A percentile compares a stretch with the other conserved stretches of the same genome.
Evolutionary conservation across 2,888 invertebrate species (phyloP).

Genomic region (Xestobium rufovillosum): DNA sequence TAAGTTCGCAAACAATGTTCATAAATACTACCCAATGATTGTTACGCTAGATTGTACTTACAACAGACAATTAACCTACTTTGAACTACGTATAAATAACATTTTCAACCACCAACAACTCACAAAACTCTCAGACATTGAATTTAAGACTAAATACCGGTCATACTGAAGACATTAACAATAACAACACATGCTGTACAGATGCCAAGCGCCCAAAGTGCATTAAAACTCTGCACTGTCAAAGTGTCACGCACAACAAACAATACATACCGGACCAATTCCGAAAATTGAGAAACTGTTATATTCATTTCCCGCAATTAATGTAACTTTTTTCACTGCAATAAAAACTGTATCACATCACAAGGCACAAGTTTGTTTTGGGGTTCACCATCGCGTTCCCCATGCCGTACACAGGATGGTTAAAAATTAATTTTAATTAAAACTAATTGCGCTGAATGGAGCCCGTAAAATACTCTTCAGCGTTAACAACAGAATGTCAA

Average conservation of each 20-base stretch:
- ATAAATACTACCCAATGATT: conserved; percentile 8
- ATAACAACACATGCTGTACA: conserved; percentile 3
- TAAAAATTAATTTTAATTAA: conserved; percentile 42
- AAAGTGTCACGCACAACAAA: conserved; percentile 1
- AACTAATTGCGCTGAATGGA: conserved; percentile 29
- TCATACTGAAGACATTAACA: too few relatives aligned
- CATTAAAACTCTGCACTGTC: too few relatives aligned
- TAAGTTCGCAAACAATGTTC: conserved; percentile 5
- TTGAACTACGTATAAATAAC: too few relatives aligned
- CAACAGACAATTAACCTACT: conserved; percentile 20
- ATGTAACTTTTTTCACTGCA: too few relatives aligned
- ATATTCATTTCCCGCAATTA: conserved; percentile 1
- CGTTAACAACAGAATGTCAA: too few relatives aligned
- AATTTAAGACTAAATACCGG: too few relatives aligned
- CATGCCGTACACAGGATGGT: conserved; percentile 36
- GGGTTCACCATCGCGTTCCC: too few relatives aligned
- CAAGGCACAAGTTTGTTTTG: too few relatives aligned
- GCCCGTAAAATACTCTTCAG: background rate
- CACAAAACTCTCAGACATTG: too few relatives aligned
- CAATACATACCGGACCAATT: conserved; percentile 32
- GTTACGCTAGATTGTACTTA: conserved; percentile 10
- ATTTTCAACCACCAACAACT: too few relatives aligned
- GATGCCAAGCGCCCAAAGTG: background rate
- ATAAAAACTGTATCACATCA: too few relatives aligned
- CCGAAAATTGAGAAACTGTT: conserved; percentile 31